Percentiles rank a stretch among this genome's conserved stretches.
These are phyloP conservation scores for Melanogrammus aeglefinus DNA, from an alignment of 2,797 vertebrate species.

Conservation along the genomic window DNA sequence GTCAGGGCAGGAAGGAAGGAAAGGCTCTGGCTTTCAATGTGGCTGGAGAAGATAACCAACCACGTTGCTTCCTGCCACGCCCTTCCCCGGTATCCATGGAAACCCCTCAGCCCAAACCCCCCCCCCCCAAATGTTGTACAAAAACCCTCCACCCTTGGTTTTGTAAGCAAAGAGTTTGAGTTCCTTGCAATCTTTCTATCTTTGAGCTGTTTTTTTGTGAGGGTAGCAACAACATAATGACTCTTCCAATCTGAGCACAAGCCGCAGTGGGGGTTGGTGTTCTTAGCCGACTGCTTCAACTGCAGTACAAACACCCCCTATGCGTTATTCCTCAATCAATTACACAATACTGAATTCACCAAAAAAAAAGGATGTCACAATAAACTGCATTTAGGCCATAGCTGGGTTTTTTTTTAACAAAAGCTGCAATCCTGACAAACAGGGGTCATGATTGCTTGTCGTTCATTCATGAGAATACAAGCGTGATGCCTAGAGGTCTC, in stretches of 20 bases:
- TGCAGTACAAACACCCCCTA: neutral
- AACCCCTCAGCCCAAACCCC: conserved; percentile 27
- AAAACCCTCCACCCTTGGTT: neutral
- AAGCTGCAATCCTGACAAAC: neutral
- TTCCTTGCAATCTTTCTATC: neutral
- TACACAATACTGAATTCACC: neutral
- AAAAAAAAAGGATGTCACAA: neutral
- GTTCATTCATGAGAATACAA: neutral
- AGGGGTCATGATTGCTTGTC: neutral
- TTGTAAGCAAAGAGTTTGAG: neutral
- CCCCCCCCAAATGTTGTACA: conserved; percentile 29
- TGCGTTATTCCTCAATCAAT: neutral
- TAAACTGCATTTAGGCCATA: neutral
- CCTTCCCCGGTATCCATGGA: conserved; percentile 49
- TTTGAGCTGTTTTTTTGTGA: neutral
- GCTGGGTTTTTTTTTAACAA: neutral
- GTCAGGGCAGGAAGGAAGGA: conserved; percentile 68
- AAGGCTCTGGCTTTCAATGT: conserved; percentile 65
- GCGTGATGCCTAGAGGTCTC: neutral
- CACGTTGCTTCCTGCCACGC: conserved; percentile 57
- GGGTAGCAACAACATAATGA: neutral
- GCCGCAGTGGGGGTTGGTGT: too few relatives aligned
- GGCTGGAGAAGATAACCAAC: conserved; percentile 67
- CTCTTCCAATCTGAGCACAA: neutral
- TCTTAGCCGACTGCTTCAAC: neutral